Evolutionary conservation across 2,888 invertebrate species (phyloP).

Genomic region (Deilephila porcellus): DNA sequence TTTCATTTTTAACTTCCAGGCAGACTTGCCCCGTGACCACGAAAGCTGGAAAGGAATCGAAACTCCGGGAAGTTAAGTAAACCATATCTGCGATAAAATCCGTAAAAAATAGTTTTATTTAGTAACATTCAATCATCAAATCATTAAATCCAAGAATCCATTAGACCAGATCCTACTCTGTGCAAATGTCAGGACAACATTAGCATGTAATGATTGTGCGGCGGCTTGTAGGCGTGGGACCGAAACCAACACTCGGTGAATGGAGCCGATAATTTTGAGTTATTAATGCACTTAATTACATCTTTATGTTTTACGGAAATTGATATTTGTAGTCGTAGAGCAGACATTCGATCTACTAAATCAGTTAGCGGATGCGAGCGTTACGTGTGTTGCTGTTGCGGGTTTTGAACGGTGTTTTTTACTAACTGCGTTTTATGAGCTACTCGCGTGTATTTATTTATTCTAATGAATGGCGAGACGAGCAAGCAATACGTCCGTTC

Average conservation of each 20-base stretch:
- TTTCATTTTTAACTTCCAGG: too few relatives aligned
- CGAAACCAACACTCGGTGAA: constrained; percentile 5
- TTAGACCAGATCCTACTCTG: neutral
- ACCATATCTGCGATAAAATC: too few relatives aligned
- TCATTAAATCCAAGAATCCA: too few relatives aligned
- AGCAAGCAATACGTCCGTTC: too few relatives aligned
- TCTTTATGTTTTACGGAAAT: constrained; percentile 24
- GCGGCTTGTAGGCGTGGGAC: constrained; percentile 31
- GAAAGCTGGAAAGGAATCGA: too few relatives aligned
- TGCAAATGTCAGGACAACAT: constrained; percentile 29
- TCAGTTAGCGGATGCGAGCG: constrained; percentile 18
- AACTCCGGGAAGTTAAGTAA: too few relatives aligned
- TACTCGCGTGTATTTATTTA: neutral
- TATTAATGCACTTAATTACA: constrained; percentile 15
- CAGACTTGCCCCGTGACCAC: too few relatives aligned
- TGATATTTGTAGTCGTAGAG: constrained; percentile 1
- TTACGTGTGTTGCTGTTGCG: constrained; percentile 1
- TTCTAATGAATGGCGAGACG: too few relatives aligned
- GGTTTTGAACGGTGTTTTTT: constrained; percentile 15
- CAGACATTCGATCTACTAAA: constrained; percentile 12
- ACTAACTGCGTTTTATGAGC: neutral
- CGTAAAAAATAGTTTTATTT: too few relatives aligned
- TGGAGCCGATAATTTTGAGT: constrained; percentile 13
- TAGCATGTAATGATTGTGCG: constrained; percentile 29
- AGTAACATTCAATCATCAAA: too few relatives aligned